Percentiles rank a stretch among this genome's conserved stretches.
Evolutionary conservation across 2,888 invertebrate species (phyloP).

Genomic region (Unio delphinus): DNA sequence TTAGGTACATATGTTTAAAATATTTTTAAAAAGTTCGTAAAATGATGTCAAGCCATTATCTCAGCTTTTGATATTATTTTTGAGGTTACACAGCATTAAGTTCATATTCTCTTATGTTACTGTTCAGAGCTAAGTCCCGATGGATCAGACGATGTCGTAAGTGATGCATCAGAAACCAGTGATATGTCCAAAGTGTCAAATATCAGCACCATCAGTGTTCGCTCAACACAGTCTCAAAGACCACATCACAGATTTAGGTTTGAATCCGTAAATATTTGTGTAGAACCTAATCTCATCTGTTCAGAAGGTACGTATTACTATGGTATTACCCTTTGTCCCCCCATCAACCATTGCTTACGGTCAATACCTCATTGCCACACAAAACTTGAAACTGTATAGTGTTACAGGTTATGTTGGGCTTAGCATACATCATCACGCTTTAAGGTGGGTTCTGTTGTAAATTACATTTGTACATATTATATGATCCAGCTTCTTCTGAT

Average conservation of each 20-base stretch:
- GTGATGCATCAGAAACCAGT: conserved; percentile 72
- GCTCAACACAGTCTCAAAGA: conserved; percentile 95
- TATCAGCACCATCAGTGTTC: conserved; percentile 78
- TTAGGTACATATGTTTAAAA: too few relatives aligned
- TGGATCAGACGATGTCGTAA: conserved; percentile 71
- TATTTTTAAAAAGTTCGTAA: too few relatives aligned
- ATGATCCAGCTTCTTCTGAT: too few relatives aligned
- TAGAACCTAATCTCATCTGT: neutral
- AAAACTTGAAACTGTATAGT: neutral
- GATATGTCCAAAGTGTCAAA: conserved; percentile 75
- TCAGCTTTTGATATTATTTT: neutral
- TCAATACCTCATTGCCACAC: too few relatives aligned
- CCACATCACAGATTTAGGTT: conserved; percentile 79
- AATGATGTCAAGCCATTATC: neutral
- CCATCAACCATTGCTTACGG: neutral
- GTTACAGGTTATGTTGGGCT: neutral
- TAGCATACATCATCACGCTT: neutral
- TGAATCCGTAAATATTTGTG: neutral
- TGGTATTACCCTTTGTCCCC: too few relatives aligned
- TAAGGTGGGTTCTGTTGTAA: too few relatives aligned
- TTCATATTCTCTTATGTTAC: neutral
- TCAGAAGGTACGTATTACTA: neutral
- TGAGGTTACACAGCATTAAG: too few relatives aligned
- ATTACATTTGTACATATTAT: too few relatives aligned
- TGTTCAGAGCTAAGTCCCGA: conserved; percentile 59